Evolutionary conservation across 2,113 vertebrate species (phyloP).

Genomic region (Ursus arctos): DNA sequence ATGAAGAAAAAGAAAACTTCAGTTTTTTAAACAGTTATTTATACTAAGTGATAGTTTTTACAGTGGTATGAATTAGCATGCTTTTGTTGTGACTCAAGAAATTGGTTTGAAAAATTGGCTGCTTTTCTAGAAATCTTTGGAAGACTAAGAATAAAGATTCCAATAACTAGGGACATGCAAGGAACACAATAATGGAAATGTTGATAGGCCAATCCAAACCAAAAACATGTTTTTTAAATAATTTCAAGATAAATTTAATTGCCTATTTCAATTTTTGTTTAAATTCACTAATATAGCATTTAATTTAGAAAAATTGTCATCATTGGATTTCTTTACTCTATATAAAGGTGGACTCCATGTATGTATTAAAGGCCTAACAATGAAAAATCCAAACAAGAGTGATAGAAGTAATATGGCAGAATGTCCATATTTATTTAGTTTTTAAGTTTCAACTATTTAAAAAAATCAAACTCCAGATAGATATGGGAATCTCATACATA

Average conservation of each 20-base stretch:
- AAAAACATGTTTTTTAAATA: not conserved
- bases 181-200: not conserved
- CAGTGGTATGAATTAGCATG: not conserved
- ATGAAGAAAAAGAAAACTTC: conserved; percentile 41
- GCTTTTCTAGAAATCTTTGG: not conserved
- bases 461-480: not conserved
- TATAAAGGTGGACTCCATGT: not conserved
- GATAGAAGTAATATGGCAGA: not conserved
- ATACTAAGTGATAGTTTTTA: not conserved
- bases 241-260: not conserved
- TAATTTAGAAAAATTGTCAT: not conserved
- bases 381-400: not conserved
- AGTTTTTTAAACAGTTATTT: not conserved
- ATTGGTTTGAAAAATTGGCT: not conserved
- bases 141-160: not conserved
- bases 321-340: not conserved
- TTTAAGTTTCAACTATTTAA: not conserved
- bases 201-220: not conserved
- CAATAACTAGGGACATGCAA: not conserved
- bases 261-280: not conserved
- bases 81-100: not conserved
- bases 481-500: not conserved
- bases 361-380: not conserved
- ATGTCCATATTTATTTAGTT: not conserved
- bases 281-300: not conserved